phyloP scores from a whole-genome alignment of 2,797 vertebrate species.

The Avahi laniger region DNA sequence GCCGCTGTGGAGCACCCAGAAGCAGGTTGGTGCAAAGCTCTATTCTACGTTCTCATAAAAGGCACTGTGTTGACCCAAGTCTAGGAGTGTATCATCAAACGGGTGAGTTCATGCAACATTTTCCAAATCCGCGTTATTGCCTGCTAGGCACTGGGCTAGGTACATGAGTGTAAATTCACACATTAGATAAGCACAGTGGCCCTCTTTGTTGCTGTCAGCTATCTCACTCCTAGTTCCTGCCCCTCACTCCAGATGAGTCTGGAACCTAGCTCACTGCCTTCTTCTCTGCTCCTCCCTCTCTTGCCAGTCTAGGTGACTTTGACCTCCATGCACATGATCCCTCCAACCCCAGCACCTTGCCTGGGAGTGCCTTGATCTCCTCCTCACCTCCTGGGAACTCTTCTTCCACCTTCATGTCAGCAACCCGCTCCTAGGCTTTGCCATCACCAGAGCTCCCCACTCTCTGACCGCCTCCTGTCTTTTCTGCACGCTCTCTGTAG shows the following conservation, averaged over 20 bases:
- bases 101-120: background rate
- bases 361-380: background rate
- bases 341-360: background rate
- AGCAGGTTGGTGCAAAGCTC: conserved; percentile 88
- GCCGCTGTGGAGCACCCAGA: conserved; percentile 94
- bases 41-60: background rate
- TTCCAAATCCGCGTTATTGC: background rate
- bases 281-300: background rate
- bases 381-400: background rate
- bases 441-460: background rate
- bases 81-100: background rate
- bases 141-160: background rate
- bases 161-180: background rate
- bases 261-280: no score
- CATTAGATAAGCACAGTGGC: background rate
- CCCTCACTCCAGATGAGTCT: background rate
- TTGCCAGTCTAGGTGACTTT: background rate
- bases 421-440: background rate
- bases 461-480: background rate
- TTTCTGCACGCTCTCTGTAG: background rate
- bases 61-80: background rate
- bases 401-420: background rate
- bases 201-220: background rate
- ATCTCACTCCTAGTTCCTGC: background rate
- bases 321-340: background rate